These are phyloP conservation scores for Littorina saxatilis DNA, from an alignment of 1,140 invertebrate species.

Conservation along the genomic window DNA sequence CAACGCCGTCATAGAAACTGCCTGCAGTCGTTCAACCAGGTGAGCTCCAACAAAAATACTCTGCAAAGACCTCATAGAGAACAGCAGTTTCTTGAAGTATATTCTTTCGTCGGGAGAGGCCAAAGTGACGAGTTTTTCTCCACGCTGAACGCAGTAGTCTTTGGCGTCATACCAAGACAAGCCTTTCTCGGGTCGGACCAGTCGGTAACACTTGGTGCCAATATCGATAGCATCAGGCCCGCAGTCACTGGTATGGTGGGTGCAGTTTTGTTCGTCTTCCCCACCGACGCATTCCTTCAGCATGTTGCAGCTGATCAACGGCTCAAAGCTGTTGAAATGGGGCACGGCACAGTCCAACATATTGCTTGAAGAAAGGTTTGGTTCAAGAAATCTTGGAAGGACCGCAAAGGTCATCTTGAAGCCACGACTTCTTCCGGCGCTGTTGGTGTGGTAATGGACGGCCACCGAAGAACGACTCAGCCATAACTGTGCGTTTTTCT, in stretches of 20 bases:
- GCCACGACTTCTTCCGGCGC: background rate
- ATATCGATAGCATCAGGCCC: background rate
- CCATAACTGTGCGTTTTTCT: too few species aligned
- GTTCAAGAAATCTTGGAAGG: background rate
- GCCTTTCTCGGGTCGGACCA: background rate
- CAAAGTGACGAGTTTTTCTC: background rate
- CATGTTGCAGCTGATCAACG: background rate
- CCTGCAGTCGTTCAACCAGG: too few species aligned
- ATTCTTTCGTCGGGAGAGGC: background rate
- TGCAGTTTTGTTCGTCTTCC: conserved; percentile 10
- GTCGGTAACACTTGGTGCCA: background rate
- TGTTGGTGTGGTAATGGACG: background rate
- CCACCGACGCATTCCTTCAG: background rate
- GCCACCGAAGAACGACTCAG: background rate
- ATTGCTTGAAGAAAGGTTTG: background rate
- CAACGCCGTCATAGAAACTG: background rate
- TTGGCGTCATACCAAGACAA: background rate
- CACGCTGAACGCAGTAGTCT: background rate
- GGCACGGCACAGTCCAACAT: background rate
- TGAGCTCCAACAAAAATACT: background rate
- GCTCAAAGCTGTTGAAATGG: background rate
- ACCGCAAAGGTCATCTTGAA: conserved; percentile 16
- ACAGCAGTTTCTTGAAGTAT: background rate
- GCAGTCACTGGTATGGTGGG: background rate
- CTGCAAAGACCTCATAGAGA: background rate